Evolutionary conservation across 2,113 vertebrate species (phyloP), one percentile per base, ranked within the genome.

Genomic region (Corythaeola cristata): DNA sequence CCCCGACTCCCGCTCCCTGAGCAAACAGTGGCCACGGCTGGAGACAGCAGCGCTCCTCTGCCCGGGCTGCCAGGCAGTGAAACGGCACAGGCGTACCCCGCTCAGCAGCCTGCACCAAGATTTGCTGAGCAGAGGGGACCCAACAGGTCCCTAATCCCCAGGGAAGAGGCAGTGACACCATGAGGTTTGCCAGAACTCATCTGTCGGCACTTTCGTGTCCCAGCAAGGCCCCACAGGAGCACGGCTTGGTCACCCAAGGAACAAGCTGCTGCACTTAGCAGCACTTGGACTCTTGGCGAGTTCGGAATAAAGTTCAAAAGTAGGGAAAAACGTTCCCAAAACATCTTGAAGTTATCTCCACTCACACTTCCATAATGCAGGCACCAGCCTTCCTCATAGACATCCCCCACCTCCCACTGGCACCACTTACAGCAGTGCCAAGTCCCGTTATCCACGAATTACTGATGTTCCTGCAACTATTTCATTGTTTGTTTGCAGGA

Each of bases 211-310:
- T 90, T 90, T 97, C 85, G 78, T 74, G 83, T 84, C 86, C 79
- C 94, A 89, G 83, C 93, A 86, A 55, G 60, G 94, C 76, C 89
- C 93, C 83, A 32, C 2, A 4, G 72, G 64, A 89, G 87, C 33
- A 22, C 0, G 50, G 92, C 37, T 92, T 66, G 86, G 33, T 96
- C 90, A 11, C 88, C 55, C 64, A 50, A 77, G 64, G 91, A 78
- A 92, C 80, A 90, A 93, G 95, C 89, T 92, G 80, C 89, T 89
- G 91, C 88, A 90, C 66, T 73, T 85, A 69, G 67, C 33, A 59
- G 15, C 24, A 39, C 88, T 86, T 75, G 58, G 58, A 71, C 41
- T 77, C 58, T 79, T 33, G 14, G 24, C 41, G 56, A 83, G 86
- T 30, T 19, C 13, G 24, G 39, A 93, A 74, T 62, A 41, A 66